A percentile compares a stretch with the other conserved stretches of the same genome.
Evolutionary conservation across 2,797 vertebrate genomes (phyloP).

Genomic region (Rhinella marina): DNA sequence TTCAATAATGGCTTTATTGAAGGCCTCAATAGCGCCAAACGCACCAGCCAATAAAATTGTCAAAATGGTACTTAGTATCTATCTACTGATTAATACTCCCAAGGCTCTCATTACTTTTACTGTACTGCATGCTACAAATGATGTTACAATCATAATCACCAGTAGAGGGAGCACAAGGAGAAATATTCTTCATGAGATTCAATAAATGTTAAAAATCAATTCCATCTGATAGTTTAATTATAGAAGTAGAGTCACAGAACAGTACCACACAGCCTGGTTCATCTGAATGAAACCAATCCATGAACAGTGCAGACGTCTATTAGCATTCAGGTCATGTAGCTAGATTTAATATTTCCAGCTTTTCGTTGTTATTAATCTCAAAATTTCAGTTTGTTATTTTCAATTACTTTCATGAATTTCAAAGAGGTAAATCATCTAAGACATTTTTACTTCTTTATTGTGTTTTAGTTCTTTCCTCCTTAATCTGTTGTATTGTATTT

Average conservation of each 20-base stretch:
- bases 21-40: conserved; percentile 15
- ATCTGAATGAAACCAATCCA: neutral
- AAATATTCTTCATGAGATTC: neutral
- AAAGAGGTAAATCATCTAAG: no score
- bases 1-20: conserved; percentile 48
- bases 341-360: neutral
- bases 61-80: conserved; percentile 44
- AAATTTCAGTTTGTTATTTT: neutral
- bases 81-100: conserved; percentile 40
- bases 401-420: neutral
- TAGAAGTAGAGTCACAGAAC: neutral
- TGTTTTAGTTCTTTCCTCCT: neutral
- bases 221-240: neutral
- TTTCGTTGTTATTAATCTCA: neutral
- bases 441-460: neutral
- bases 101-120: conserved; percentile 33
- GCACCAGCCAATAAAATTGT: conserved; percentile 40
- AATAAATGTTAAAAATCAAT: conserved; percentile 35
- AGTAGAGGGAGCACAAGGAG: conserved; percentile 46
- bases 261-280: neutral
- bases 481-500: neutral
- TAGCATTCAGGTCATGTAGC: neutral
- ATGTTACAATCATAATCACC: conserved; percentile 23
- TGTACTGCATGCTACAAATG: neutral
- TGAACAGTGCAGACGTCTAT: neutral